These are phyloP conservation scores for Tenthredo notha DNA, from an alignment of 2,888 invertebrate genomes.

Conservation along the genomic window DNA sequence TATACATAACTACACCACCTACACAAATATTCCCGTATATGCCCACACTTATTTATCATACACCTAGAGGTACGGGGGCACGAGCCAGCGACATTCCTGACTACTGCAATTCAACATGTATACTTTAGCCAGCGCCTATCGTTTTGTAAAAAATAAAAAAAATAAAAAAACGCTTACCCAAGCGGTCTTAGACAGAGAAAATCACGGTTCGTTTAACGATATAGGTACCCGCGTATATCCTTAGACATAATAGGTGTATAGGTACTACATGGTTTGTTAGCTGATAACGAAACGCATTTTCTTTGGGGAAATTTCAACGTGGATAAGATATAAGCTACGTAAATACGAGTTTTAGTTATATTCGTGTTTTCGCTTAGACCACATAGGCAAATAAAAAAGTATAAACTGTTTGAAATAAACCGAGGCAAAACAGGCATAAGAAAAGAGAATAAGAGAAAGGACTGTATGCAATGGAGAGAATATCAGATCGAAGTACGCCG, in stretches of 20 bases:
- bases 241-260: constrained; percentile 9
- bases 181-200: constrained; percentile 21
- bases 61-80: constrained; percentile 54
- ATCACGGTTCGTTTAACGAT: background rate
- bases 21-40: background rate
- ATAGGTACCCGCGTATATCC: background rate
- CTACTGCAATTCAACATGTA: constrained; percentile 37
- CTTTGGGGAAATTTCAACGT: background rate
- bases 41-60: constrained; percentile 27
- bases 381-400: background rate
- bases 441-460: background rate
- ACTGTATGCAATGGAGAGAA: background rate
- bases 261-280: background rate
- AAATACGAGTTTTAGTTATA: background rate
- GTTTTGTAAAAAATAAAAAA: background rate
- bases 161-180: background rate
- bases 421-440: background rate
- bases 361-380: background rate
- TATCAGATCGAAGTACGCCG: background rate
- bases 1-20: background rate
- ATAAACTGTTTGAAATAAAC: background rate
- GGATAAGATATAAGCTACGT: background rate
- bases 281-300: background rate
- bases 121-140: background rate
- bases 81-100: constrained; percentile 61